Evolutionary conservation across 2,888 invertebrate genomes (phyloP).

Genomic region (Globia sparganii): DNA sequence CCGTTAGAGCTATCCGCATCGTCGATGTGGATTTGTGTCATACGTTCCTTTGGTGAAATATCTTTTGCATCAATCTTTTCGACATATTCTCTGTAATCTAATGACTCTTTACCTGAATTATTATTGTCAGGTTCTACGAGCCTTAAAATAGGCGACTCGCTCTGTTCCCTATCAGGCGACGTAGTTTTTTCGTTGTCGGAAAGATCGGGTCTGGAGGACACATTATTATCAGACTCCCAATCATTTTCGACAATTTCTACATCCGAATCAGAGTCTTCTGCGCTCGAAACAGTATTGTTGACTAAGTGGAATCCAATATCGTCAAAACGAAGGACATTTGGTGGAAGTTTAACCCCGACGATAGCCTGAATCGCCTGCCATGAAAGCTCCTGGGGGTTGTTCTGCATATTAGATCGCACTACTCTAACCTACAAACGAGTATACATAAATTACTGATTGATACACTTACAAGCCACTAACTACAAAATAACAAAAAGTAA

Average conservation of each 20-base stretch:
- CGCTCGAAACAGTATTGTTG: constrained; percentile 86
- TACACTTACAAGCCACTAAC: constrained; percentile 63
- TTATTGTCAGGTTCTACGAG: constrained; percentile 88
- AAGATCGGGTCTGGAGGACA: constrained; percentile 85
- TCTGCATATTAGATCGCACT: constrained; percentile 91
- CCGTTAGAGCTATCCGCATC: constrained; percentile 88
- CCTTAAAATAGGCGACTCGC: constrained; percentile 86
- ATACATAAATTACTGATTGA: constrained; percentile 84
- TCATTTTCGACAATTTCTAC: constrained; percentile 89
- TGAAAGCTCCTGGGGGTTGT: constrained; percentile 91
- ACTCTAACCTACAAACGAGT: constrained; percentile 90
- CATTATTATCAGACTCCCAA: constrained; percentile 88
- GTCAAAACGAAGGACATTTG: constrained; percentile 89
- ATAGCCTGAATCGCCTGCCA: constrained; percentile 91
- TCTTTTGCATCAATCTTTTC: constrained; percentile 87
- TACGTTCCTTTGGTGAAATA: constrained; percentile 80
- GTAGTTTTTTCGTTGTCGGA: constrained; percentile 88
- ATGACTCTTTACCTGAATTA: constrained; percentile 83
- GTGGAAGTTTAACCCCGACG: constrained; percentile 90
- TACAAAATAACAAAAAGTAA: constrained; percentile 63
- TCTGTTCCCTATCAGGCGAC: constrained; percentile 85
- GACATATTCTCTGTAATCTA: constrained; percentile 84
- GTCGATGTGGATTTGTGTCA: constrained; percentile 81
- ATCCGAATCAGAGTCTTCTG: constrained; percentile 89
- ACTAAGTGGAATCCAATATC: constrained; percentile 89